These are phyloP conservation scores for Drosophila azteca DNA, from an alignment of 1,140 invertebrate species.

Conservation along the genomic window DNA sequence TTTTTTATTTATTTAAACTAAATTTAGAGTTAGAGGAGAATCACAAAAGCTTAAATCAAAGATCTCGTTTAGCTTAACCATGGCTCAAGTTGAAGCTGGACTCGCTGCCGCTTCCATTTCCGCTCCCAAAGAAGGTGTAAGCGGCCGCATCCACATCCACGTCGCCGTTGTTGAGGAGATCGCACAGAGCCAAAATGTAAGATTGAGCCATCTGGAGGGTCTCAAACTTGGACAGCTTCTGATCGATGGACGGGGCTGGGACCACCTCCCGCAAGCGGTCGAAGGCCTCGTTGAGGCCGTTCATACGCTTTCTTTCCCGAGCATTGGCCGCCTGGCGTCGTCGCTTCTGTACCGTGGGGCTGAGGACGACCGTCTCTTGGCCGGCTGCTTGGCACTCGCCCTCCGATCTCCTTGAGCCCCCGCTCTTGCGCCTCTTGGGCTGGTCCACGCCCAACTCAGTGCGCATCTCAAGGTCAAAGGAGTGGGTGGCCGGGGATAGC, in stretches of 20 bases:
- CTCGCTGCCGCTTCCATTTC: slow-evolving; percentile 33
- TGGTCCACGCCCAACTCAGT: not conserved
- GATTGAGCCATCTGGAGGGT: slow-evolving; percentile 95
- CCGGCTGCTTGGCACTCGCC: slow-evolving; percentile 1
- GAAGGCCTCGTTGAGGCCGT: slow-evolving; percentile 92
- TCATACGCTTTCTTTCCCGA: slow-evolving; percentile 91
- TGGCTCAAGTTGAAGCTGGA: slow-evolving; percentile 45
- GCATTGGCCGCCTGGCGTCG: slow-evolving; percentile 91
- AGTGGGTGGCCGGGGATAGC: not conserved
- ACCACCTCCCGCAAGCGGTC: slow-evolving; percentile 92
- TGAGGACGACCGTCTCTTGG: slow-evolving; percentile 71
- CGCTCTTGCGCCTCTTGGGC: not conserved
- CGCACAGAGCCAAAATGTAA: slow-evolving; percentile 90
- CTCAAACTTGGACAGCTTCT: slow-evolving; percentile 94
- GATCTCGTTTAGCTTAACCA: slow-evolving; percentile 20
- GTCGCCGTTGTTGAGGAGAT: slow-evolving; percentile 84
- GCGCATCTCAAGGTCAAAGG: not conserved
- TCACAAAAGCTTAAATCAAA: slow-evolving; percentile 64
- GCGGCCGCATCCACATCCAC: slow-evolving; percentile 56
- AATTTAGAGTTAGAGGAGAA: slow-evolving; percentile 50
- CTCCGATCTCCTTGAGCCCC: slow-evolving; percentile 23
- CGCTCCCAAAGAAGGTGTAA: slow-evolving; percentile 52
- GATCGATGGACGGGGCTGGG: slow-evolving; percentile 90
- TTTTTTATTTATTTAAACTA: slow-evolving; percentile 28
- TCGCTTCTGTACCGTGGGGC: slow-evolving; percentile 86